Percentiles rank a stretch among this genome's conserved stretches.
Evolutionary conservation across 2,888 invertebrate species (phyloP).

Genomic region (Caenorhabditis sulstoni): DNA sequence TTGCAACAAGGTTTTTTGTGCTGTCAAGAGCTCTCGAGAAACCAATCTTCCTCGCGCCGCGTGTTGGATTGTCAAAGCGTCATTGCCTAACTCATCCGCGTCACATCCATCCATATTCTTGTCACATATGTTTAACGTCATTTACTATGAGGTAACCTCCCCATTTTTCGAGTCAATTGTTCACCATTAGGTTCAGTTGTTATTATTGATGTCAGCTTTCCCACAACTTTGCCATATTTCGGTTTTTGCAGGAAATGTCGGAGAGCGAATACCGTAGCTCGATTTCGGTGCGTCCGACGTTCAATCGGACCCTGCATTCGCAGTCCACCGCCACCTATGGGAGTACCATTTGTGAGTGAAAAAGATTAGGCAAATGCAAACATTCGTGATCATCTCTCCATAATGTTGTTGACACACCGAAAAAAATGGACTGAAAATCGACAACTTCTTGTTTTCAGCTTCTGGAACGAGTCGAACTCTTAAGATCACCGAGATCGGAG

Average conservation of each 20-base stretch:
- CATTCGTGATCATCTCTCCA: background rate
- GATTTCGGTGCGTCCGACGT: constrained; percentile 74
- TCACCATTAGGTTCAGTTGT: background rate
- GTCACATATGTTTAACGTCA: constrained; percentile 57
- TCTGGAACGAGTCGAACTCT: constrained; percentile 68
- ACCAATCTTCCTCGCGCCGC: constrained; percentile 43
- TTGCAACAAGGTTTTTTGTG: constrained; percentile 56
- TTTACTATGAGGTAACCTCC: constrained; percentile 61
- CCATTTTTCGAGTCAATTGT: background rate
- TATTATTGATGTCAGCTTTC: background rate
- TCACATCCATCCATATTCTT: constrained; percentile 43
- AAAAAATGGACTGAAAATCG: background rate
- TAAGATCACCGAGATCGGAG: constrained; percentile 77
- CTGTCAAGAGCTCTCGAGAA: constrained; percentile 58
- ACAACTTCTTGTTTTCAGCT: constrained; percentile 34
- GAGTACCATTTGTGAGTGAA: constrained; percentile 63
- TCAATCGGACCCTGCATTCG: constrained; percentile 65
- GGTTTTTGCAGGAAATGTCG: constrained; percentile 56
- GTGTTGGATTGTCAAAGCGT: constrained; percentile 42
- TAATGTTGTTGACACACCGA: background rate
- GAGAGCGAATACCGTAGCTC: constrained; percentile 68
- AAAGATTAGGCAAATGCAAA: too few species aligned
- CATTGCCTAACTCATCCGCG: constrained; percentile 32
- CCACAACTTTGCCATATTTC: background rate
- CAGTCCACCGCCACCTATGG: constrained; percentile 64